Percentiles rank a stretch among this genome's conserved stretches.
Conservation (phyloP, 1,140 invertebrate species). For the Helicorthomorpha holstii region DNA sequence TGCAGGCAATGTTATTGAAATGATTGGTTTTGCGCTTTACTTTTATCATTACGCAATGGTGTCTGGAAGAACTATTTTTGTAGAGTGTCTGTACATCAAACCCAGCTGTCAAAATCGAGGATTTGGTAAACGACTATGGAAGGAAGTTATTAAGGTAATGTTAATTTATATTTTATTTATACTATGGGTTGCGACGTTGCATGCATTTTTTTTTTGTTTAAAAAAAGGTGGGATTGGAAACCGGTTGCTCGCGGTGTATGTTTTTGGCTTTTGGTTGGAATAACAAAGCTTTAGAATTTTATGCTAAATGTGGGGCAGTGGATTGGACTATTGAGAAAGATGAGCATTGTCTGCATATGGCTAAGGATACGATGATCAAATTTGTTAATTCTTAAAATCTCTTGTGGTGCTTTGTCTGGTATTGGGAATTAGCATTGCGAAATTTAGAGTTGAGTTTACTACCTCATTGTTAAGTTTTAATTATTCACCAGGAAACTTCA, state of each 20-base stretch:
- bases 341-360: conserved; percentile 52
- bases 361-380: conserved; percentile 23
- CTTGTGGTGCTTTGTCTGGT: too few relatives aligned
- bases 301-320: conserved; percentile 43
- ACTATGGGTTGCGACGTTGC: neutral
- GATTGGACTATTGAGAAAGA: conserved; percentile 45
- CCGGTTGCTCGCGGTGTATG: conserved; percentile 41
- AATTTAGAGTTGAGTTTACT: too few relatives aligned
- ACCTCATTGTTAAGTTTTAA: too few relatives aligned
- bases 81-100: conserved; percentile 69
- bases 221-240: conserved; percentile 37
- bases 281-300: conserved; percentile 47
- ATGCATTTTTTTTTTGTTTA: conserved; percentile 1
- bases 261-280: conserved; percentile 73
- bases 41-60: conserved; percentile 62
- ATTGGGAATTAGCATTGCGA: too few relatives aligned
- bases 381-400: too few relatives aligned
- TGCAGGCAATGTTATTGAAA: conserved; percentile 7
- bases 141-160: conserved; percentile 44
- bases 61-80: conserved; percentile 48
- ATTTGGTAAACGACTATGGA: conserved; percentile 49
- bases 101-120: conserved; percentile 40
- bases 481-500: too few relatives aligned
- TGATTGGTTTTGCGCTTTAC: conserved; percentile 51
- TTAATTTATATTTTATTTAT: neutral